These are phyloP conservation scores for Tineola bisselliella DNA, from an alignment of 2,888 invertebrate genomes.

Conservation along the genomic window DNA sequence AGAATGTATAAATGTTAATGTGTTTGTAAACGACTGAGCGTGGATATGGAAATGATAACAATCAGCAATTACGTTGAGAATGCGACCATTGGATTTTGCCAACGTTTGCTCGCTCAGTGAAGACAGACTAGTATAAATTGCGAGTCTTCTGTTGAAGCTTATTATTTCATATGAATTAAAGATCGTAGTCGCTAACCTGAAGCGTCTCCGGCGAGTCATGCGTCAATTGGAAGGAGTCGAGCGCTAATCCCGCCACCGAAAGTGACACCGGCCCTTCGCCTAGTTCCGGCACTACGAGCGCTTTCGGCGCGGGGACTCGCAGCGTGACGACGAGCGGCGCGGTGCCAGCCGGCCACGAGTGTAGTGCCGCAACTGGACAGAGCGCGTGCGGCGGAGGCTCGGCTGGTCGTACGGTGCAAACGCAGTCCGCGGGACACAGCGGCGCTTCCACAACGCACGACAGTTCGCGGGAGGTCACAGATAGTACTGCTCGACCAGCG, in stretches of 20 bases:
- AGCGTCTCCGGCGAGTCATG: conserved; percentile 14
- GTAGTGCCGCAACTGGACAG: neutral
- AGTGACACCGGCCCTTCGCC: conserved; percentile 16
- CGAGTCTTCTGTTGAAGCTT: too few relatives aligned
- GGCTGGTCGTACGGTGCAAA: neutral
- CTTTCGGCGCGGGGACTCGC: conserved; percentile 14
- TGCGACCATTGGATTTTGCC: too few relatives aligned
- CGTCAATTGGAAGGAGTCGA: conserved; percentile 18
- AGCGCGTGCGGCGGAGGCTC: neutral
- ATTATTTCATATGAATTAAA: too few relatives aligned
- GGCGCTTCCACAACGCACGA: neutral
- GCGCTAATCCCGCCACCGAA: conserved; percentile 19
- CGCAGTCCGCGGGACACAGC: conserved; percentile 6
- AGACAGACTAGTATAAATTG: too few relatives aligned
- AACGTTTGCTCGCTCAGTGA: too few relatives aligned
- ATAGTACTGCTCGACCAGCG: neutral
- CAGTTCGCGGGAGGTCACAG: neutral
- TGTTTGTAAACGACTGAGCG: too few relatives aligned
- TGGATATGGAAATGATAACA: too few relatives aligned
- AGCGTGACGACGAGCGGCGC: neutral
- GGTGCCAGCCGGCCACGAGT: neutral
- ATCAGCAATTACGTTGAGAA: too few relatives aligned
- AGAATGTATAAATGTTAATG: too few relatives aligned
- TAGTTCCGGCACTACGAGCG: conserved; percentile 14
- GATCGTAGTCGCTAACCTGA: neutral